Conservation (phyloP, 2,888 invertebrate species). For the Rotaria socialis region DNA sequence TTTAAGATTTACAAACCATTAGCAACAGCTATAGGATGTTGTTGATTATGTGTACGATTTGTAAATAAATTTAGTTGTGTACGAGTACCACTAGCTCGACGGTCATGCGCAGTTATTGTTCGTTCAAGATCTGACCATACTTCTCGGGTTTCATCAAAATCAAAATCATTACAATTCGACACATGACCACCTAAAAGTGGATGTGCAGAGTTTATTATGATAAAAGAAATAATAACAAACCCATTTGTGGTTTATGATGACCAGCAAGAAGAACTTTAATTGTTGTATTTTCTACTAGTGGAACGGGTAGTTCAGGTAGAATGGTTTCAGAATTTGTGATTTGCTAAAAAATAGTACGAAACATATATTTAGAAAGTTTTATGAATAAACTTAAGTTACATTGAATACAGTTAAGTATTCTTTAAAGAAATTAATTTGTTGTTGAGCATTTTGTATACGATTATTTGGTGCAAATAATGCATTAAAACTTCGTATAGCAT, state of each 20-base stretch:
- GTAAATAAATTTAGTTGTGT: conserved; percentile 64
- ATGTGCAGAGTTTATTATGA: neutral
- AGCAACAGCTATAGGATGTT: conserved; percentile 70
- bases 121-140: conserved; percentile 38
- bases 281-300: conserved; percentile 68
- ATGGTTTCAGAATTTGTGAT: conserved; percentile 47
- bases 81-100: conserved; percentile 53
- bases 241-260: neutral
- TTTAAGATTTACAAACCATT: conserved; percentile 63
- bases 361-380: neutral
- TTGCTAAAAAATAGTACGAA: neutral
- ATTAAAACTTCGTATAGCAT: conserved; percentile 15
- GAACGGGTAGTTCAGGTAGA: conserved; percentile 71
- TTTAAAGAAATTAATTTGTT: conserved; percentile 68
- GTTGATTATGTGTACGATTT: conserved; percentile 61
- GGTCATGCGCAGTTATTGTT: conserved; percentile 49
- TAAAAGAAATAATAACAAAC: neutral
- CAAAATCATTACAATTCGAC: conserved; percentile 39
- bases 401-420: conserved; percentile 81
- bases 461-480: neutral
- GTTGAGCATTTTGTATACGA: conserved; percentile 56
- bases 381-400: conserved; percentile 64
- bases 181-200: conserved; percentile 48
- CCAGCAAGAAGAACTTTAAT: conserved; percentile 68
- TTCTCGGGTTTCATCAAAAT: neutral